Evolutionary conservation across 2,113 vertebrate genomes (phyloP), one percentile per base, ranked within the genome.

Genomic region (Microtus ochrogaster): DNA sequence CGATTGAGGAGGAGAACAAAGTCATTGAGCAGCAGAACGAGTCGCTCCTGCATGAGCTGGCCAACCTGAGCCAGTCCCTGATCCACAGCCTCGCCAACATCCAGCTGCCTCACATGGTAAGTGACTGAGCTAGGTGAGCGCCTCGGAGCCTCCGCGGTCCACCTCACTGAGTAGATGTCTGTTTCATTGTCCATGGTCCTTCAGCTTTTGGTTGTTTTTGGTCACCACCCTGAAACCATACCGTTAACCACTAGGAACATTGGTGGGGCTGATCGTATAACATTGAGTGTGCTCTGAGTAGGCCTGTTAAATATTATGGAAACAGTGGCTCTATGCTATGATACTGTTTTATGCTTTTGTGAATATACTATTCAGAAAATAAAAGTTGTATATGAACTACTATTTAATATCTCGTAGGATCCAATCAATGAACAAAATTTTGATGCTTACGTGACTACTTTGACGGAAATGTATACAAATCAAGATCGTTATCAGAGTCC

Each of bases 1-100:
- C 99, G 72, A 99, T 99, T 98, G 99, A 99, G 98, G 99, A 99
- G 98, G 99, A 99, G 98, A 99, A 99, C 99, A 99, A 99, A 98
- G 99, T 99, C 98, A 99, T 99, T 98, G 99, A 99, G 99, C 99
- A 99, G 98, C 99, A 99, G 99, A 99, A 99, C 98, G 99, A 99
- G 98, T 99, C 99, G 98, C 99, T 99, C 96, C 99, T 99, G 98
- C 99, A 99, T 98, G 99, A 99, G 98, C 98, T 99, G 99, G 99
- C 99, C 98, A 99, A 98, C 99, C 99, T 99, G 98, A 99, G 99
- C 99, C 99, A 99, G 99, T 99, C 99, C 98, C 99, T 99, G 98
- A 99, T 99, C 98, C 99, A 99, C 98, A 99, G 99, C 99, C 99
- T 99, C 98, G 99, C 99, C 99, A 99, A 99, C 99, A 99, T 99